These are phyloP conservation scores for Marmota monax DNA, from an alignment of 2,113 vertebrate genomes.

Conservation along the genomic window DNA sequence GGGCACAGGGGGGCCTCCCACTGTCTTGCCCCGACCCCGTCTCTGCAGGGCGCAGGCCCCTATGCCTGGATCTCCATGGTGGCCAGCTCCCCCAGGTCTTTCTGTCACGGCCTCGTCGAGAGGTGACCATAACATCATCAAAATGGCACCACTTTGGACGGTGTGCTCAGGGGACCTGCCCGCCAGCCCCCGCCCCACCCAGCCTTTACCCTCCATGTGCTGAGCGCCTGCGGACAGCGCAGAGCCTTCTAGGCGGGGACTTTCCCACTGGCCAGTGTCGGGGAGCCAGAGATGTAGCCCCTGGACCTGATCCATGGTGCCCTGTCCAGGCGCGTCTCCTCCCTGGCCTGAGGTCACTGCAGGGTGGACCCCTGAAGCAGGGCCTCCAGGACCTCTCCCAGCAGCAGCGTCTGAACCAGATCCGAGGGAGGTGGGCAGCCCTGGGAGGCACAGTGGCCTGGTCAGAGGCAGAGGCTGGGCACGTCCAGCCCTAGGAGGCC, in stretches of 20 bases:
- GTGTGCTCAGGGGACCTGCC: no score
- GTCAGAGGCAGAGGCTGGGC: background rate
- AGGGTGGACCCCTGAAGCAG: background rate
- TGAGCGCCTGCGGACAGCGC: background rate
- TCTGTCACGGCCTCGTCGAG: no score
- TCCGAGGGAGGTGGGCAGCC: background rate
- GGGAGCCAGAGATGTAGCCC: background rate
- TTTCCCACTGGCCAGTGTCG: no score
- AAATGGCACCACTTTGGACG: no score
- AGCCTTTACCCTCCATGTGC: background rate
- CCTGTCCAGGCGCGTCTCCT: background rate
- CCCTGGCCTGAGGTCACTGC: background rate
- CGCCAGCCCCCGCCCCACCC: background rate
- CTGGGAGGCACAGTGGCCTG: background rate
- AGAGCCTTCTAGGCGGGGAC: no score
- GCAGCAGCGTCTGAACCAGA: fast-evolving
- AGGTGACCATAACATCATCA: no score
- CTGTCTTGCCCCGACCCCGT: background rate
- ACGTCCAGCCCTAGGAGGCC: no score
- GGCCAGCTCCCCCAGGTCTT: background rate
- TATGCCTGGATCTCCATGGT: no score
- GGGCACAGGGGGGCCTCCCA: background rate
- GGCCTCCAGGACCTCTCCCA: background rate
- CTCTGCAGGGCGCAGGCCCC: background rate
- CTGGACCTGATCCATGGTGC: background rate